A percentile compares a stretch with the other conserved stretches of the same genome.
These are phyloP conservation scores for Pseudococcus longispinus DNA, from an alignment of 2,888 invertebrate genomes.

Conservation along the genomic window DNA sequence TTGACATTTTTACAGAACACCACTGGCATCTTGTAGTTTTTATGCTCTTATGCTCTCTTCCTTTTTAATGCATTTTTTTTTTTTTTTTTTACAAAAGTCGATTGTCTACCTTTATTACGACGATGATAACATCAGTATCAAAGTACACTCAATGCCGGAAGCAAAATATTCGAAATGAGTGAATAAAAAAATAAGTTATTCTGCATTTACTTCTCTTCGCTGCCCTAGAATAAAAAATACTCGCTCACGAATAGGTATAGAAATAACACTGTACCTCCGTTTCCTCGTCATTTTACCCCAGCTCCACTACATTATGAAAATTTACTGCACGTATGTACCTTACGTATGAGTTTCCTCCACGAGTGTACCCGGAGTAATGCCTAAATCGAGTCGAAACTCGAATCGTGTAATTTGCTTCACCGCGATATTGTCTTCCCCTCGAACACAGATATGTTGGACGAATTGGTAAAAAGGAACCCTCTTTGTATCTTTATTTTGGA, in stretches of 20 bases:
- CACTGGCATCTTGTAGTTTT: background rate
- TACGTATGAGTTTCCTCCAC: background rate
- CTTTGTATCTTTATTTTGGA: background rate
- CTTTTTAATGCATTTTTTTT: background rate
- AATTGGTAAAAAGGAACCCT: background rate
- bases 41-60: background rate
- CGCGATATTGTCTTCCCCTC: background rate
- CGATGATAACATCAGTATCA: background rate
- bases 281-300: background rate
- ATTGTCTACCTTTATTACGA: background rate
- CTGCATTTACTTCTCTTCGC: background rate
- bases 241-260: background rate
- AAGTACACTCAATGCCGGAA: background rate
- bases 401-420: background rate
- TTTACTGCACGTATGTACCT: background rate
- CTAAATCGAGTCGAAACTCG: background rate
- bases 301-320: slow-evolving; percentile 7
- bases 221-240: background rate
- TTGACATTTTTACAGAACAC: background rate
- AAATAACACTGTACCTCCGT: background rate
- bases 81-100: background rate
- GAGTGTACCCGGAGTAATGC: background rate
- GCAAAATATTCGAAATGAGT: background rate
- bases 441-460: background rate
- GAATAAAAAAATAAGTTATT: background rate